Conservation (phyloP, 2,113 vertebrate genomes). For the Panthera uncia region DNA sequence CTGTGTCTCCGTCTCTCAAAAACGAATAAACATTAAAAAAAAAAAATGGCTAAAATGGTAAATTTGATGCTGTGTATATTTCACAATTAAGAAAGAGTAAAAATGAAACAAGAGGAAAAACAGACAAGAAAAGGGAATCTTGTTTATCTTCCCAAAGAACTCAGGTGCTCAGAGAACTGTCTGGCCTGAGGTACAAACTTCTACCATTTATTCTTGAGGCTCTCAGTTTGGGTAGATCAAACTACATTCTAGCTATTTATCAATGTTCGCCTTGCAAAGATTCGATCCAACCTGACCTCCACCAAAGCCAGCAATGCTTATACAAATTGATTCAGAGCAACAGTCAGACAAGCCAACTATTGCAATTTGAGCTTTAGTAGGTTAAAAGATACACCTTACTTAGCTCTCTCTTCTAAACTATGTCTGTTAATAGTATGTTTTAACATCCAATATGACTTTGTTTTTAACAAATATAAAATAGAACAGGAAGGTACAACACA, state of each 20-base stretch:
- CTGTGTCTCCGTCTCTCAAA: too few relatives aligned
- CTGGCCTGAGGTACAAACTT: background rate
- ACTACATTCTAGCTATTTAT: background rate
- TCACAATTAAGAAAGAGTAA: background rate
- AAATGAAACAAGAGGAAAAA: background rate
- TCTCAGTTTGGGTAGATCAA: background rate
- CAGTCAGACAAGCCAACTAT: background rate
- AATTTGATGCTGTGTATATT: background rate
- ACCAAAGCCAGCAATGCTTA: constrained; percentile 1
- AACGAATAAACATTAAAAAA: too few relatives aligned
- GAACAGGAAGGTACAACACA: background rate
- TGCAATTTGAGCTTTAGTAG: background rate
- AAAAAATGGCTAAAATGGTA: background rate
- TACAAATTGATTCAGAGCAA: background rate
- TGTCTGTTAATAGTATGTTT: constrained; percentile 15
- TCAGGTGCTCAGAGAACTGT: background rate
- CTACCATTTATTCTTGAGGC: background rate
- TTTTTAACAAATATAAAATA: background rate
- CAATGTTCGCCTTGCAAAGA: background rate
- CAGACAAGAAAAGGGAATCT: background rate
- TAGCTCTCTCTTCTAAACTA: background rate
- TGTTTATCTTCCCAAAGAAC: background rate
- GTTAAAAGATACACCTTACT: background rate
- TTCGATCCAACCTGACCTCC: background rate
- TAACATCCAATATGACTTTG: background rate